Evolutionary conservation across 2,113 vertebrate species (phyloP).

Genomic region (Melanerpes formicivorus): DNA sequence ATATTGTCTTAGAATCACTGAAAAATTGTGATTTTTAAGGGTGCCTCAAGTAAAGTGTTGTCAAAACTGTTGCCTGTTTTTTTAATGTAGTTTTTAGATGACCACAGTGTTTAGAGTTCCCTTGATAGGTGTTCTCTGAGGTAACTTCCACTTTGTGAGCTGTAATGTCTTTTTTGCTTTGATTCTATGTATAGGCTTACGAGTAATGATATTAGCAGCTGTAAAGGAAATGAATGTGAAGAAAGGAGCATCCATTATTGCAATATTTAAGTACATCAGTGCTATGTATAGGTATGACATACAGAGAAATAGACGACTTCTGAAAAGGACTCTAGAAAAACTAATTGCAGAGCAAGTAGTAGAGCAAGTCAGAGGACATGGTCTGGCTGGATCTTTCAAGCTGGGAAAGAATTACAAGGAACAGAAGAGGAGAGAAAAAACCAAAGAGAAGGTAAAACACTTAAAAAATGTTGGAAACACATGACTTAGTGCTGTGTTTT

Average conservation of each 20-base stretch:
- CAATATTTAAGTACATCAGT: slow-evolving; percentile 91
- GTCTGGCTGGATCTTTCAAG: slow-evolving; percentile 92
- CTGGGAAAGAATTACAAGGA: slow-evolving; percentile 95
- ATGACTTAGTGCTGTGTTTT: not conserved
- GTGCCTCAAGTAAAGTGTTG: not conserved
- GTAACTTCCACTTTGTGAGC: slow-evolving; percentile 17
- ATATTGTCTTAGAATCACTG: not conserved
- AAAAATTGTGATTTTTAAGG: not conserved
- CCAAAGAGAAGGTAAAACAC: slow-evolving; percentile 82
- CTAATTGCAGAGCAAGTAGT: slow-evolving; percentile 89
- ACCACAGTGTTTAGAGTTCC: not conserved
- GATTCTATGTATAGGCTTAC: slow-evolving; percentile 82
- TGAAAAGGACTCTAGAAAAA: slow-evolving; percentile 88
- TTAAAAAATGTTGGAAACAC: not conserved
- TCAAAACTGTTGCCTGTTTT: not conserved
- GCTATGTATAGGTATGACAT: slow-evolving; percentile 88
- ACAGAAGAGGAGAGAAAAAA: slow-evolving; percentile 77
- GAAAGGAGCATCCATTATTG: slow-evolving; percentile 91
- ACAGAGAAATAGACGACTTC: slow-evolving; percentile 87
- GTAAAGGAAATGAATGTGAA: slow-evolving; percentile 91
- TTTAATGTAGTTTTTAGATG: not conserved
- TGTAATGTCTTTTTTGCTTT: slow-evolving; percentile 1
- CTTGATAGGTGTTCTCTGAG: not conserved
- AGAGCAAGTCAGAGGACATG: slow-evolving; percentile 92
- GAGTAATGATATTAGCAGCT: slow-evolving; percentile 92